Evolutionary conservation across 1,140 invertebrate genomes (phyloP), one percentile per base, ranked within the genome.

Genomic region (Tetragnatha versicolor): DNA sequence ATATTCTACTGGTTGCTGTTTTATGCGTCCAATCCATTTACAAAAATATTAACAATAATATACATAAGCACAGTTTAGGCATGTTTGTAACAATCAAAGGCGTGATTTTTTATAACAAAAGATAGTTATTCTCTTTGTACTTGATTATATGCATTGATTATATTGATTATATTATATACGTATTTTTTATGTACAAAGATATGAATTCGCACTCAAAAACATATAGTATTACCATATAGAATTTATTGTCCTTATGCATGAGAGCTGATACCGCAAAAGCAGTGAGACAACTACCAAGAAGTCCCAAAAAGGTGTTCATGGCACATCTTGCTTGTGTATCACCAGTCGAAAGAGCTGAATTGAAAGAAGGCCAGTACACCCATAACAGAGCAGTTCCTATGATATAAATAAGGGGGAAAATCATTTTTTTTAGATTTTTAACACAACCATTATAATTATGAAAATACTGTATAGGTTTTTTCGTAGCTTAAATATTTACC

Each of bases 291-390:
- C 93, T 94, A 55, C 94, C 89, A 55, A 92, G 89, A 79, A 98
- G 89, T 42, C 95, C 92, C 42, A 97, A 87, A 84, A 97, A 94
- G 4, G 96, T 98, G 88, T 98, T 98, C 83, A 97, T 90, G 61
- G 98, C 90, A 7, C 94, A 94, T 47, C 95, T 88, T 81, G 94
- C 91, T 82, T 93, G 92, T 81, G 92, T 91, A 65, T 92, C 91
- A 3, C 91, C 91, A 0, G 93, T 88, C 0, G 93, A 88, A 0
- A 91, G 93, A 3, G 92, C 92, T 0, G 76, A 22, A 86, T 98
- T 98, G 86, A 98, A 98, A 79, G 93, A 95, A 2, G 96, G 96
- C 95, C 96, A 98, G 85, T 94, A 98, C 51, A 97, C 87, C 95
- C 95, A 98, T n/a, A 98, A 88, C 84, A 98, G 97, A 14, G 97